Percentiles rank a stretch among this genome's conserved stretches.
These are phyloP conservation scores for Polyergus mexicanus DNA, from an alignment of 1,140 invertebrate genomes.

Conservation along the genomic window DNA sequence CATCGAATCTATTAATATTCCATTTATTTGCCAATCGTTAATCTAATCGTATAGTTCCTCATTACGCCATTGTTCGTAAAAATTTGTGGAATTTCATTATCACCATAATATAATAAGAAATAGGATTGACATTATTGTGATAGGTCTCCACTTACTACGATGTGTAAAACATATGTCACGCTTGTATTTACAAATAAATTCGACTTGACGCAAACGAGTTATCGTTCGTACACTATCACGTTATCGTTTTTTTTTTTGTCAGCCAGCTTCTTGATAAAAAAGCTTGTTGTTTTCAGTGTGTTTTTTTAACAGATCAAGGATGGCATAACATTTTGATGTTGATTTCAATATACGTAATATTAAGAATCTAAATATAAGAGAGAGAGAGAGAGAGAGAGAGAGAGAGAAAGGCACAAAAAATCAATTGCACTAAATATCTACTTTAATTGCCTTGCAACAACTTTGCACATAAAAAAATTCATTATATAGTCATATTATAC, in stretches of 20 bases:
- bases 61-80: neutral
- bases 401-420: too few relatives aligned
- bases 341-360: neutral
- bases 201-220: too few relatives aligned
- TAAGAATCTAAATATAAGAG: neutral
- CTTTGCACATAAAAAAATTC: neutral
- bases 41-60: neutral
- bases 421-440: neutral
- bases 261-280: too few relatives aligned
- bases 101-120: too few relatives aligned
- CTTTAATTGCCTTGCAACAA: neutral
- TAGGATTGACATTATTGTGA: neutral
- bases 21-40: neutral
- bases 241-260: too few relatives aligned
- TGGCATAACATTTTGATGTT: neutral
- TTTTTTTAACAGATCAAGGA: neutral
- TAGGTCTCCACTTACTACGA: too few relatives aligned
- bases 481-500: too few relatives aligned
- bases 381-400: too few relatives aligned
- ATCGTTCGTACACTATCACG: too few relatives aligned
- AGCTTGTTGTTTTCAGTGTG: too few relatives aligned
- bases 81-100: too few relatives aligned
- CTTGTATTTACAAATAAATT: slow-evolving; percentile 21
- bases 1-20: neutral
- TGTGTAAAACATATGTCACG: too few relatives aligned